Percentiles rank a stretch among this genome's conserved stretches.
Evolutionary conservation across 2,888 invertebrate genomes (phyloP).

Genomic region (Drosophila mimetica): DNA sequence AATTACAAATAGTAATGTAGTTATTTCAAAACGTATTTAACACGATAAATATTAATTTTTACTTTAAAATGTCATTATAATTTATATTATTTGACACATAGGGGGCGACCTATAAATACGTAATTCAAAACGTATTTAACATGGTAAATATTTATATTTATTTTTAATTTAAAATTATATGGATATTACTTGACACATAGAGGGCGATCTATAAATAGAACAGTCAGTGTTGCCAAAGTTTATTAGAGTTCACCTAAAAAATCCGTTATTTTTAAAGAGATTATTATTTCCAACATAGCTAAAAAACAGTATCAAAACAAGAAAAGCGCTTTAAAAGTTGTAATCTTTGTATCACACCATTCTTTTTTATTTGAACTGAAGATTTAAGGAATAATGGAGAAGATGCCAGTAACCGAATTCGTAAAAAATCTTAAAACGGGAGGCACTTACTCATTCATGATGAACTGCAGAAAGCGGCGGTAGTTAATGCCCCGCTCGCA

Average conservation of each 20-base stretch:
- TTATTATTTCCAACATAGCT: too few relatives aligned
- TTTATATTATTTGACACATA: background rate
- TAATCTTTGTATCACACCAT: too few relatives aligned
- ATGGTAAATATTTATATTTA: background rate
- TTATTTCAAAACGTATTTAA: background rate
- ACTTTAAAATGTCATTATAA: too few relatives aligned
- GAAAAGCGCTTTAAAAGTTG: too few relatives aligned
- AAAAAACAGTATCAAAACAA: too few relatives aligned
- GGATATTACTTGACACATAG: background rate
- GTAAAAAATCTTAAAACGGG: too few relatives aligned
- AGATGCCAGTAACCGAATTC: too few relatives aligned
- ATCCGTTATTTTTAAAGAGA: too few relatives aligned
- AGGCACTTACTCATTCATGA: slow-evolving; percentile 31
- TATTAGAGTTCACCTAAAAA: too few relatives aligned
- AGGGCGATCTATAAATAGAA: background rate
- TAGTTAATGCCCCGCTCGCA: slow-evolving; percentile 23
- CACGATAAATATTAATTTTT: background rate
- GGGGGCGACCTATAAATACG: background rate
- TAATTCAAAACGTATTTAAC: background rate
- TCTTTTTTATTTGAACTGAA: background rate
- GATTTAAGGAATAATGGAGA: too few relatives aligned
- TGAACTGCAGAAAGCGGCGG: slow-evolving; percentile 21
- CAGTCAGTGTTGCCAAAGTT: background rate
- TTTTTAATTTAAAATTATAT: too few relatives aligned
- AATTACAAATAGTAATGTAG: background rate